Base-by-base conservation (phyloP, 1,140 invertebrate genomes). In the Whitmania pigra region DNA sequence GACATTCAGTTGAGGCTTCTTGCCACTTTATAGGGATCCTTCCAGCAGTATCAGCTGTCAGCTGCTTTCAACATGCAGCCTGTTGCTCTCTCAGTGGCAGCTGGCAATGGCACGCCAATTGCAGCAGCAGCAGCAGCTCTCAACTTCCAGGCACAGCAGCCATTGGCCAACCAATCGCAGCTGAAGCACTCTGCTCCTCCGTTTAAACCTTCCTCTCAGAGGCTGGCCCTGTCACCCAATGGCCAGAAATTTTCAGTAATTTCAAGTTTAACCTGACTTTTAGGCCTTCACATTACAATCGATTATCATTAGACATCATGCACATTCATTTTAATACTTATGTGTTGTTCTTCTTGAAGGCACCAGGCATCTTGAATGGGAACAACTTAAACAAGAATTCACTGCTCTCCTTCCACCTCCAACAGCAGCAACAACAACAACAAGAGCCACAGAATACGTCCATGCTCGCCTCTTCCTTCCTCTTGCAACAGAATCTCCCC, bases 101-200 rank as follows among this genome's bases (percentile, higher is more conserved):
- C 53, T 17, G 43, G 43, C 63, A 27, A 49, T 53, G 25, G 63
- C 29, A 18, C 63, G 40, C 36, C 69, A 67, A 22, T 77, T 79
- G 73, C 72, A 74, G 53, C 78, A 73, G 54, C 79, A 77, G 73
- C 74, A 73, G 5, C 75, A 72, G 66, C 74, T 75, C 25, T 78
- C 20, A 74, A 75, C 22, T 67, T 79, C 15, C 67, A 75, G 18
- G 71, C 78, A n/a, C 78, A 78, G 57, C 75, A 76, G 18, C 74
- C 77, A 13, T 66, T 68, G 69, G 55, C 72, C 29, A 27, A 53
- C 55, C 71, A 71, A 20, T 72, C 73, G 29, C 71, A 74, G 54
- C 69, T 71, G 22, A 72, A 67, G 53, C 55, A 67, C 18, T 69
- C 73, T 11, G 75, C 75, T n/a, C 18, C 74, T 40, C 75, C 75